These are phyloP conservation scores for Leptodirus hochenwartii DNA, from an alignment of 2,888 invertebrate species.

Conservation along the genomic window DNA sequence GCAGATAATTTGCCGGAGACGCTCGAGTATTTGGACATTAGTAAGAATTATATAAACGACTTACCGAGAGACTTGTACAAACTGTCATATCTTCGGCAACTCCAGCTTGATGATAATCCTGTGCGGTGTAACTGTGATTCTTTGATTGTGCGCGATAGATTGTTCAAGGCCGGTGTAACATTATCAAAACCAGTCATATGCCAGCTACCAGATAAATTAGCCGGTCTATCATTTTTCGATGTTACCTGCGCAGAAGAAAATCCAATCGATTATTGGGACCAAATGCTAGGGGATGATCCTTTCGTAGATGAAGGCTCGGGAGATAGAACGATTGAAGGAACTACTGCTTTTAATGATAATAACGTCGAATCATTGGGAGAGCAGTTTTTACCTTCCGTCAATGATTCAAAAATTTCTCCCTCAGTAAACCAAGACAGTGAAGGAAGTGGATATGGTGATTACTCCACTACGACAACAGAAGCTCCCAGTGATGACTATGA, in stretches of 20 bases:
- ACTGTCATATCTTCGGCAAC: slow-evolving; percentile 36
- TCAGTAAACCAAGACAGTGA: slow-evolving; percentile 7
- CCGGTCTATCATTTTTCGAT: slow-evolving; percentile 6
- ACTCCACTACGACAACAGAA: slow-evolving; percentile 2
- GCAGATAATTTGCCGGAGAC: slow-evolving; percentile 20
- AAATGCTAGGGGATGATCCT: slow-evolving; percentile 19
- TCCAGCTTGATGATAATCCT: slow-evolving; percentile 49
- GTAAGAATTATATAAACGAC: slow-evolving; percentile 40
- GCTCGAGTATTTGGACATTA: slow-evolving; percentile 34
- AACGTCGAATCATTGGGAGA: slow-evolving; percentile 15
- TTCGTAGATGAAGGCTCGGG: slow-evolving; percentile 20
- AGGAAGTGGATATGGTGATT: slow-evolving; percentile 9
- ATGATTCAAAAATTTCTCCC: slow-evolving; percentile 1
- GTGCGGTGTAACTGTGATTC: slow-evolving; percentile 54
- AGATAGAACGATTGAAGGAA: slow-evolving; percentile 14
- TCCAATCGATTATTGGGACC: slow-evolving; percentile 10
- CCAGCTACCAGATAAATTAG: slow-evolving; percentile 10
- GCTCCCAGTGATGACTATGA: slow-evolving; percentile 11
- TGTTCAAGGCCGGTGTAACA: slow-evolving; percentile 23
- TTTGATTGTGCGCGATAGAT: slow-evolving; percentile 39
- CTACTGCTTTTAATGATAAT: slow-evolving; percentile 12
- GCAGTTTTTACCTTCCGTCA: not conserved
- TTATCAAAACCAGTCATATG: slow-evolving; percentile 21
- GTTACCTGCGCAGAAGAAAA: slow-evolving; percentile 5
- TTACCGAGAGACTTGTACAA: slow-evolving; percentile 33